Evolutionary conservation across 2,888 invertebrate species (phyloP), one percentile per base, ranked within the genome.

Genomic region (Nesidiocoris tenuis): DNA sequence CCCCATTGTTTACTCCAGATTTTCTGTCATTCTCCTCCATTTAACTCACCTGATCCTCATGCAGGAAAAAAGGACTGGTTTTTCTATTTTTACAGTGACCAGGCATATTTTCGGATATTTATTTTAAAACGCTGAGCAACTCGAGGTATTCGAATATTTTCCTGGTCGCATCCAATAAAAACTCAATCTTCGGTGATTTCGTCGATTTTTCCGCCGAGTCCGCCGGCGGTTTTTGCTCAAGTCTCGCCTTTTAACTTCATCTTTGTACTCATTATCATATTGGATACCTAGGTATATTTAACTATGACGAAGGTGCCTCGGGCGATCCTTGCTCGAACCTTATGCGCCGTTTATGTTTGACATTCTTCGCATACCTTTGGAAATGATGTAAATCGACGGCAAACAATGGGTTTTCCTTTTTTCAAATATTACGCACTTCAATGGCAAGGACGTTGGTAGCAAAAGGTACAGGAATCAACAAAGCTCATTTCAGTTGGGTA

Each of bases 251-350:
- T 39, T 39, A 39, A 39, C 39, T 39, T 39, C 39, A 39, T 39
- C 39, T 39, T 39, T 12, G 39, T 39, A 39, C 39, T 39, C 39
- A 39, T 39, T 39, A 39, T 39, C 39, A 39, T 39, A 39, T 39
- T 12, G 39, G 39, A 39, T 66, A 66, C 18, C 66, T 39, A 39
- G 54, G 25, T 66, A 66, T 66, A 66, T 66, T 66, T 66, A 66
- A 66, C 66, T 66, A 39, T 66, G 66, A 66, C 66, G 66, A 55
- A 39, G 21, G 39, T 17, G 12, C 39, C 17, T 39, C 1, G 22
- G 64, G 17, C n/a, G 1, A 23, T 64, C 64, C 1, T 22, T 17
- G 25, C n/a, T 24, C 24, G 7, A 7, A 7, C 39, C 12, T 39
- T 39, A 39, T 18, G 5, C 2, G 2, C 22, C 9, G 23, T 16